Evolutionary conservation across 1,140 invertebrate genomes (phyloP).

Genomic region (Lepidotrigona ventralis): DNA sequence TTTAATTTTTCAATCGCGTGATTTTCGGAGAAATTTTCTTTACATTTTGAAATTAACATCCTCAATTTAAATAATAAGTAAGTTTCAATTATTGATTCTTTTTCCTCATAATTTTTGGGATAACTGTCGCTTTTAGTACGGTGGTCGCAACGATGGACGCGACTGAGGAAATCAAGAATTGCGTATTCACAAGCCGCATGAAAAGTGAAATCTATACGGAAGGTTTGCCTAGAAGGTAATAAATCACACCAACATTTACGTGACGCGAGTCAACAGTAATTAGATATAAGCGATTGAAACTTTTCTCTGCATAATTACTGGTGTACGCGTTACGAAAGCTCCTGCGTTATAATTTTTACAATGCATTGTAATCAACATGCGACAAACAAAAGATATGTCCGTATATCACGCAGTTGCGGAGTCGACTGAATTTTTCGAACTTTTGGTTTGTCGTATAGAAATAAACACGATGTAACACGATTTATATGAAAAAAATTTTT

Average conservation of each 20-base stretch:
- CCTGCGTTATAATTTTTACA: slow-evolving; percentile 53
- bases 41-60: too few relatives aligned
- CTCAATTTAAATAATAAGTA: too few relatives aligned
- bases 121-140: too few relatives aligned
- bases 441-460: slow-evolving; percentile 18
- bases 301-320: slow-evolving; percentile 58
- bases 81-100: too few relatives aligned
- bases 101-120: too few relatives aligned
- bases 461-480: slow-evolving; percentile 51
- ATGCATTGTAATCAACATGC: slow-evolving; percentile 17
- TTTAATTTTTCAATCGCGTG: too few relatives aligned
- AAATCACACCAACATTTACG: slow-evolving; percentile 41
- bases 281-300: slow-evolving; percentile 52
- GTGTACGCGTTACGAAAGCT: slow-evolving; percentile 26
- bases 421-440: slow-evolving; percentile 35
- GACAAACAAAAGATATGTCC: slow-evolving; percentile 41
- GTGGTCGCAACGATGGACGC: background rate
- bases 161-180: too few relatives aligned
- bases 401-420: slow-evolving; percentile 46
- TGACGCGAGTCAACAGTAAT: slow-evolving; percentile 53
- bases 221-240: background rate
- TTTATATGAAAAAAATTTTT: slow-evolving; percentile 7
- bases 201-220: background rate
- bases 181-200: background rate
- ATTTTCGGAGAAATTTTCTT: too few relatives aligned